A percentile compares a stretch with the other conserved stretches of the same genome.
Evolutionary conservation across 2,113 vertebrate genomes (phyloP).

Genomic region (Heterochromis multidens): DNA sequence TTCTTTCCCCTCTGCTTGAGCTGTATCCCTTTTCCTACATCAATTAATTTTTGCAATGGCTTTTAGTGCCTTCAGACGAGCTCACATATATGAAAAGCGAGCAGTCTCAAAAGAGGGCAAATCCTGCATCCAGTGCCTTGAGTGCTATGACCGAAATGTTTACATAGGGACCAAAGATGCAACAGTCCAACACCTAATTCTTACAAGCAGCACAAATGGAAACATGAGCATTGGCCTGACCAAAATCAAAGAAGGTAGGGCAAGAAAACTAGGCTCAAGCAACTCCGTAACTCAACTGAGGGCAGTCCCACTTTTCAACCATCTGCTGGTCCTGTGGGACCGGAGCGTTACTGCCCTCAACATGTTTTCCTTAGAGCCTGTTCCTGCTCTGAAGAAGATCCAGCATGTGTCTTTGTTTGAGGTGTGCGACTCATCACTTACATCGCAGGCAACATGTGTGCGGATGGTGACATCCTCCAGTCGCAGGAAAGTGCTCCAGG

Average conservation of each 20-base stretch:
- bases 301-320: constrained; percentile 64
- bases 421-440: constrained; percentile 11
- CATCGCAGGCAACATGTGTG: neutral
- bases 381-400: constrained; percentile 63
- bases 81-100: constrained; percentile 52
- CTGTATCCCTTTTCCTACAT: neutral
- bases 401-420: constrained; percentile 62
- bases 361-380: constrained; percentile 73
- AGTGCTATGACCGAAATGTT: constrained; percentile 54
- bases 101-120: constrained; percentile 55
- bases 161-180: constrained; percentile 68
- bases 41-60: constrained; percentile 27
- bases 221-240: neutral
- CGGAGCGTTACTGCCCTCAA: constrained; percentile 56
- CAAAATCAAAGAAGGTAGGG: constrained; percentile 32
- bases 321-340: constrained; percentile 71
- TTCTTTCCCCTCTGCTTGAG: neutral
- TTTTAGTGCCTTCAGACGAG: constrained; percentile 52
- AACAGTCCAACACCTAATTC: constrained; percentile 57
- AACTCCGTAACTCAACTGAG: constrained; percentile 53
- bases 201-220: neutral
- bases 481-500: constrained; percentile 49
- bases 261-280: constrained; percentile 66
- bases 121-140: constrained; percentile 60
- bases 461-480: constrained; percentile 62